Conservation (phyloP, 2,888 invertebrate genomes). For the Calliscelio sp. region DNA sequence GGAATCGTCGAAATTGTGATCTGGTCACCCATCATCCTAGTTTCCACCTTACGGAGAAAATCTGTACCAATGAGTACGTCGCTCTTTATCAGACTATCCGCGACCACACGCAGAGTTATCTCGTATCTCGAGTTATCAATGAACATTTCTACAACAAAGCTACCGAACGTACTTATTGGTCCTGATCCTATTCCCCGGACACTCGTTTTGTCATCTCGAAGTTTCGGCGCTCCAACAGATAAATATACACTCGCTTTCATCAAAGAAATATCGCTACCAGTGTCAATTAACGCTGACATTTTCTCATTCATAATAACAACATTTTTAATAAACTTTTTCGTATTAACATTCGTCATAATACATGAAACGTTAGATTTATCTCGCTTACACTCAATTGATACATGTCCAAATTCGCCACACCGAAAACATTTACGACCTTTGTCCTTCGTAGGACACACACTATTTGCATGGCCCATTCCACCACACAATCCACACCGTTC, state of each 20-base stretch:
- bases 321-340: conserved; percentile 1
- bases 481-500: conserved; percentile 14
- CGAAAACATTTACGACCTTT: conserved; percentile 9
- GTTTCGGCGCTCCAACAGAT: background rate
- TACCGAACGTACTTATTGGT: conserved; percentile 4
- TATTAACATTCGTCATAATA: background rate
- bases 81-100: background rate
- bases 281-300: background rate
- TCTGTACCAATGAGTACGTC: background rate
- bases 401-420: conserved; percentile 11
- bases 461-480: background rate
- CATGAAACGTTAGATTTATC: background rate
- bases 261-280: conserved; percentile 13
- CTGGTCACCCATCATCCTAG: background rate
- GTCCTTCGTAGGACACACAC: background rate
- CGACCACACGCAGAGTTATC: background rate
- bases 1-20: background rate
- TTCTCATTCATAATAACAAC: background rate
- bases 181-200: conserved; percentile 4
- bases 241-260: conserved; percentile 1
- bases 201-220: background rate
- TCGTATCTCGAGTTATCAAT: background rate
- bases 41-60: background rate
- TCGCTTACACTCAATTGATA: background rate
- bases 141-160: background rate